Conservation (phyloP, 1,140 invertebrate species). For the Drosophila biarmipes region DNA sequence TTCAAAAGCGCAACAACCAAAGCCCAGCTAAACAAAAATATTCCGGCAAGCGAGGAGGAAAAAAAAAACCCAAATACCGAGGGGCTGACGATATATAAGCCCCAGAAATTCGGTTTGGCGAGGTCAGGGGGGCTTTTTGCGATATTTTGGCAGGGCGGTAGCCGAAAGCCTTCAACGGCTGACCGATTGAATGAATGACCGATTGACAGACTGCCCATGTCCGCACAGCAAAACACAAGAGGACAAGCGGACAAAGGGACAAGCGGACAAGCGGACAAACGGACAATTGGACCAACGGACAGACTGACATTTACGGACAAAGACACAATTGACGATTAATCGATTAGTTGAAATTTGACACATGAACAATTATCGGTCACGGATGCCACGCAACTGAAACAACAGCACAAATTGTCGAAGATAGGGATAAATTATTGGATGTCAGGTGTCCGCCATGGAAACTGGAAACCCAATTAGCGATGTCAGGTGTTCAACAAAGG, state of each 20-base stretch:
- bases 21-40: constrained; percentile 23
- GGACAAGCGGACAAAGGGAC: constrained; percentile 5
- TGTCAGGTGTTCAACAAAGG: constrained; percentile 22
- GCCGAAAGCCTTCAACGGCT: constrained; percentile 30
- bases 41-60: constrained; percentile 1
- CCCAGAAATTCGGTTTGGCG: neutral
- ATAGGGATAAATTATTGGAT: constrained; percentile 15
- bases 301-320: constrained; percentile 20
- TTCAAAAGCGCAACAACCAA: constrained; percentile 44
- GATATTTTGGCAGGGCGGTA: constrained; percentile 26
- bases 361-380: constrained; percentile 58
- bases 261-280: neutral
- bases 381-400: constrained; percentile 30
- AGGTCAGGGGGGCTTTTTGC: neutral
- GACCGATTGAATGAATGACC: constrained; percentile 35
- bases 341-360: constrained; percentile 67
- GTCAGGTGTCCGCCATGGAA: neutral
- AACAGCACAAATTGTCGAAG: constrained; percentile 12
- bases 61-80: constrained; percentile 10
- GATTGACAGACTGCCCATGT: constrained; percentile 37
- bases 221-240: constrained; percentile 14
- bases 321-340: constrained; percentile 57
- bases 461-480: constrained; percentile 40
- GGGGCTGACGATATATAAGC: constrained; percentile 6
- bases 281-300: constrained; percentile 6